Base-by-base conservation (phyloP, 1,140 invertebrate species). In the Whitmania pigra region DNA sequence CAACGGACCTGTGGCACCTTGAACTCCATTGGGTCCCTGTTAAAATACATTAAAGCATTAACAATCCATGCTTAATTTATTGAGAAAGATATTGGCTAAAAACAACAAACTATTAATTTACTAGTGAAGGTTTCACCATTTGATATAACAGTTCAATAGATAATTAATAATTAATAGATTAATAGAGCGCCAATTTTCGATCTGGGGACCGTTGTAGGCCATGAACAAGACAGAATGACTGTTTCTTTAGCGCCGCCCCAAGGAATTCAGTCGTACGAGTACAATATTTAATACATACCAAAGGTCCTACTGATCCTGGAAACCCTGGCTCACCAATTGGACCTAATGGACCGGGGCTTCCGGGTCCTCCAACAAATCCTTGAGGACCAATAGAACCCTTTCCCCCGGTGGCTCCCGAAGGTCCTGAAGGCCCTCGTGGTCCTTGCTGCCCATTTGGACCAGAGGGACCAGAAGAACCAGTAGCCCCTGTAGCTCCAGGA, bases 341-440 rank as follows among this genome's bases (percentile, higher is more conserved):
- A 57, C 73, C 73, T 60, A 68, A 6, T 20, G 43, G 43, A 43
- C 73, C 73, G 17, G 71, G 70, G 29, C 25, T 20, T 57, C 73
- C 73, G 3, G 69, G 54, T n/a, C 29, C 22, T 22, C 68, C 68
- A 69, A 29, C 68, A 69, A 40, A 40, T 53, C 68, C 68, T 18
- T 31, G 68, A 40, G 78, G 67, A 36, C 81, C 81, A 25, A 74
- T 69, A 53, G 80, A 78, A 18, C 81, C 81, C 63, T 76, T 68
- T 15, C 73, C 55, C 40, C 79, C 79, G 22, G 77, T 72, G 25
- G 73, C 57, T 40, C 80, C 79, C 25, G 72, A 71, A 25, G 76
- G 76, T 72, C 80, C 80, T 67, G 75, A 76, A 13, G 79, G 71
- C 54, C 92, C 53, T 22, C 22, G 17, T 3, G 55, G 36, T 6